Evolutionary conservation across 2,888 invertebrate species (phyloP).

Genomic region (Actias luna): DNA sequence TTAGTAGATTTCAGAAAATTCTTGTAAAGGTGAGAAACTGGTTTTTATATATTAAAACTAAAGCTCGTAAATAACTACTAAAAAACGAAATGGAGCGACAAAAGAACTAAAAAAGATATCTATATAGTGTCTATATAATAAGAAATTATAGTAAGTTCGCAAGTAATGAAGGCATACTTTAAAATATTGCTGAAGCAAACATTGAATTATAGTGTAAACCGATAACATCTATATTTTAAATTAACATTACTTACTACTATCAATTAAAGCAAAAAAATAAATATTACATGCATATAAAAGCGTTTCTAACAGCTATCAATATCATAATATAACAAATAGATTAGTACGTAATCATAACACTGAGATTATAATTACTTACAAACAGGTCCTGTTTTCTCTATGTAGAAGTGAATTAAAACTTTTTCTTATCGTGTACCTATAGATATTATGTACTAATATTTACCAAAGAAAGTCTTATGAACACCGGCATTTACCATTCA

Average conservation of each 20-base stretch:
- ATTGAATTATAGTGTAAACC: too few species aligned
- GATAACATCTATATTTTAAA: too few species aligned
- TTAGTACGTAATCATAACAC: too few species aligned
- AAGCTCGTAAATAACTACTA: too few species aligned
- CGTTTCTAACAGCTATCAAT: neutral
- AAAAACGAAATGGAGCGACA: too few species aligned
- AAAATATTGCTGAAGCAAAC: neutral
- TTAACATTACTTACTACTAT: neutral
- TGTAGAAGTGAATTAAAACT: neutral
- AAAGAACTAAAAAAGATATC: too few species aligned
- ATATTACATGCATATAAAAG: neutral
- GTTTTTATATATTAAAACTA: too few species aligned
- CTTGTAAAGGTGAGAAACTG: too few species aligned
- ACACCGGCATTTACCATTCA: neutral
- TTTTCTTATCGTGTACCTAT: neutral
- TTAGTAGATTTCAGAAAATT: too few species aligned
- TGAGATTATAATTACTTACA: neutral
- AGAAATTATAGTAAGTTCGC: neutral
- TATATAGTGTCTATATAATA: too few species aligned
- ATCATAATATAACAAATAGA: too few species aligned
- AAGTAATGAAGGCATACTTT: neutral
- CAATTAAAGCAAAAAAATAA: neutral
- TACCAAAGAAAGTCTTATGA: neutral
- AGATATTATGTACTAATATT: neutral
- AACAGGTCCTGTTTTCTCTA: neutral